These are phyloP conservation scores for Drosophila mayri DNA, from an alignment of 1,140 invertebrate species.

Conservation along the genomic window DNA sequence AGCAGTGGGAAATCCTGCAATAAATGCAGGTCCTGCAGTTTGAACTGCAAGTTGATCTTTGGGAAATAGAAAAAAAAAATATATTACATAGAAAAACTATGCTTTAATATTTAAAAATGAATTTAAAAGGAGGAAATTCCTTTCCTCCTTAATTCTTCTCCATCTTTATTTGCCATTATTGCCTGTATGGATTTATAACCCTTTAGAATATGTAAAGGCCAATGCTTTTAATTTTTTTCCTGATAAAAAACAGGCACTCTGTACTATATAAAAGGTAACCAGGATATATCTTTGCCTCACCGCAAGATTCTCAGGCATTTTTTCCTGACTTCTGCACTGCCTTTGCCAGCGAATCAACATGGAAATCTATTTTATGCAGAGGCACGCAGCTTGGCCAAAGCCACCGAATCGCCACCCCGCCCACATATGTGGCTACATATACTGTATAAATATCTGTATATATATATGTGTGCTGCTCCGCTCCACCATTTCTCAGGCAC, in stretches of 20 bases:
- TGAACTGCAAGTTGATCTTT: conserved; percentile 14
- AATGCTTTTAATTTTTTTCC: conserved; percentile 1
- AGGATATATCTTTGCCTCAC: conserved; percentile 7
- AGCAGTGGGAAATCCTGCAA: conserved; percentile 13
- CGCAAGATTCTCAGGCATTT: conserved; percentile 18
- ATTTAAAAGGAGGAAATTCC: not conserved
- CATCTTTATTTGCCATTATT: not conserved
- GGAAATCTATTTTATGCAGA: conserved; percentile 79
- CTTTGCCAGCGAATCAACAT: conserved; percentile 67
- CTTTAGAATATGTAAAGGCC: not conserved
- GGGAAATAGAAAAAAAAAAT: not conserved
- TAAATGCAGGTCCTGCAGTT: conserved; percentile 2
- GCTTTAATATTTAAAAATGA: not conserved
- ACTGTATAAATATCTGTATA: not conserved
- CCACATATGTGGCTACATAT: conserved; percentile 18
- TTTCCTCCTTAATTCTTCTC: no score
- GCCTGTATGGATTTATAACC: not conserved
- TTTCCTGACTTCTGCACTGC: not conserved
- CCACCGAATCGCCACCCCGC: conserved; percentile 14
- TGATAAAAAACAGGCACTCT: not conserved
- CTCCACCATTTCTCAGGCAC: conserved; percentile 9
- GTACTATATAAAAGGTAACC: not conserved
- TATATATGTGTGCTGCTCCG: not conserved
- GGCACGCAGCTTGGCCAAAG: conserved; percentile 58
- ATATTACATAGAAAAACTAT: not conserved